Evolutionary conservation across 2,113 vertebrate genomes (phyloP).

Genomic region (Notothenia rossii): DNA sequence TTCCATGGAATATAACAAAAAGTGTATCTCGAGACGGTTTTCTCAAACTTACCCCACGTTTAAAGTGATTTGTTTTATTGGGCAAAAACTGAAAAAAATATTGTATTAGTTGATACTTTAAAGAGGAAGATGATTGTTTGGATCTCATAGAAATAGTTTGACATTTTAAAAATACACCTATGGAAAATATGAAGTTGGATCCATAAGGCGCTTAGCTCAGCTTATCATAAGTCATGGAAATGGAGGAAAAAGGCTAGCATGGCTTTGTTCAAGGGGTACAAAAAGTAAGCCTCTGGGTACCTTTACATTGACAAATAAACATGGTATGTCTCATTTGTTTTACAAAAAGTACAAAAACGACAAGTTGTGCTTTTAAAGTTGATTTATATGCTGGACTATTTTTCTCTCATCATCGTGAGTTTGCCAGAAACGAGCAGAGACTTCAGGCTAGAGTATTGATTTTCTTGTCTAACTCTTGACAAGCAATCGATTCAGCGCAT

Average conservation of each 20-base stretch:
- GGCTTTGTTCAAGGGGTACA: background rate
- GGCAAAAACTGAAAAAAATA: background rate
- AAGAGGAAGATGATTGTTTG: background rate
- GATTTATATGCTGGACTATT: background rate
- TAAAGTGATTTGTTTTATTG: too few species aligned
- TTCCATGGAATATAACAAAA: too few species aligned
- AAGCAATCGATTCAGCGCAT: background rate
- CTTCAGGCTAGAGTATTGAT: background rate
- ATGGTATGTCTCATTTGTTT: background rate
- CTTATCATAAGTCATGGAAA: background rate
- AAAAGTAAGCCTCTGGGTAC: too few species aligned
- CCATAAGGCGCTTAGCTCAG: background rate
- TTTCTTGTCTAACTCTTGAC: background rate
- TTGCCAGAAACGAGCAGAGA: background rate
- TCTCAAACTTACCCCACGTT: too few species aligned
- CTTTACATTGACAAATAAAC: background rate
- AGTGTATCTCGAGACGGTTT: too few species aligned
- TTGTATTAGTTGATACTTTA: too few species aligned
- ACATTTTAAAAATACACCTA: background rate
- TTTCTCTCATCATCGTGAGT: background rate
- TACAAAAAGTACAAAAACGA: background rate
- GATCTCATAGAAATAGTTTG: background rate
- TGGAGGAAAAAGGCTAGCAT: background rate
- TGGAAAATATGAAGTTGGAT: background rate
- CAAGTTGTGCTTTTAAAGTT: background rate